These are phyloP conservation scores for Sparidentex hasta DNA, from an alignment of 2,797 vertebrate species.

Conservation along the genomic window DNA sequence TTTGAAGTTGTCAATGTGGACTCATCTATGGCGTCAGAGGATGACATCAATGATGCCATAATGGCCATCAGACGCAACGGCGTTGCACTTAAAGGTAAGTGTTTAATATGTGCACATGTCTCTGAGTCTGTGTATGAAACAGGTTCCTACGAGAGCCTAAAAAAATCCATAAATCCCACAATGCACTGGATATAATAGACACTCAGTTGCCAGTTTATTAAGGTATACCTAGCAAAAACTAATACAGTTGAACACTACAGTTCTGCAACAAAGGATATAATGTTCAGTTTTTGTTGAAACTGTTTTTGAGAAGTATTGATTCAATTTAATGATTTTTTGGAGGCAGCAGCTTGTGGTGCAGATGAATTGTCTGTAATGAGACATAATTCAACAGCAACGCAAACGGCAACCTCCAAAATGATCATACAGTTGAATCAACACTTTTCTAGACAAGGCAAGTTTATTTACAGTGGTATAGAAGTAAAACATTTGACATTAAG, in stretches of 20 bases:
- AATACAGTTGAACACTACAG: not conserved
- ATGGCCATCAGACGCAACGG: conserved; percentile 91
- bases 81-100: conserved; percentile 89
- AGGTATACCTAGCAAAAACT: not conserved
- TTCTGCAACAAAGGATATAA: not conserved
- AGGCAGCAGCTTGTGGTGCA: not conserved
- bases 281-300: no score
- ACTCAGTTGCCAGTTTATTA: not conserved
- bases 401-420: no score
- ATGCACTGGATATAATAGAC: not conserved
- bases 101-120: not conserved
- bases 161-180: not conserved
- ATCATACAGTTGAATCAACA: no score
- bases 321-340: not conserved
- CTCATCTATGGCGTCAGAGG: conserved; percentile 80
- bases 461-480: no score
- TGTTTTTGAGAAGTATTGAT: no score
- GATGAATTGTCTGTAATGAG: not conserved
- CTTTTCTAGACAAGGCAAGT: no score
- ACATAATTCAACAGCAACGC: no score
- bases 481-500: no score
- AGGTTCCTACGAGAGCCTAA: not conserved
- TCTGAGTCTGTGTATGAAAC: not conserved
- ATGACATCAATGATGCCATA: conserved; percentile 88
- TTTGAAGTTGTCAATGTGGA: conserved; percentile 91